These are phyloP conservation scores for Melangyna quadrimaculata DNA, from an alignment of 2,888 invertebrate species.

Conservation along the genomic window DNA sequence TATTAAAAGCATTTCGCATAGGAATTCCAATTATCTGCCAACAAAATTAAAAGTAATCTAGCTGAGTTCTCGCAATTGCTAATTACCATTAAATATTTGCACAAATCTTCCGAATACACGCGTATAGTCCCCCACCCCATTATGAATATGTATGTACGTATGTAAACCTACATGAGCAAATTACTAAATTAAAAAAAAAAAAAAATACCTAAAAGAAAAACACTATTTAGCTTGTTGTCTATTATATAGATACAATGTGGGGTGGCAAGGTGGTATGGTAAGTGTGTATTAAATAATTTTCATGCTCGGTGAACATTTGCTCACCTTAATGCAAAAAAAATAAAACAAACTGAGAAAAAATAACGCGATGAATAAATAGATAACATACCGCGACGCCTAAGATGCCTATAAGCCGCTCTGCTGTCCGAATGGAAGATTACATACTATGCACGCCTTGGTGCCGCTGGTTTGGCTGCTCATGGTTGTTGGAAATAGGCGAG, in stretches of 20 bases:
- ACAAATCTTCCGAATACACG: conserved; percentile 44
- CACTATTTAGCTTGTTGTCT: not conserved
- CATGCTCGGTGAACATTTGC: conserved; percentile 59
- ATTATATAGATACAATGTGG: not conserved
- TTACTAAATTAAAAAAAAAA: conserved; percentile 7
- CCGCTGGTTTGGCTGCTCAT: conserved; percentile 12
- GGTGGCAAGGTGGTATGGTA: conserved; percentile 32
- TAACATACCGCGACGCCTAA: conserved; percentile 53
- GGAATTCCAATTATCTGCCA: conserved; percentile 61
- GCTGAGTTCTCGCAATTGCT: conserved; percentile 59
- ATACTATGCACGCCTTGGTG: conserved; percentile 44
- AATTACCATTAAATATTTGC: conserved; percentile 67
- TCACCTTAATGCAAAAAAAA: conserved; percentile 54
- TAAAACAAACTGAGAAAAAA: conserved; percentile 28
- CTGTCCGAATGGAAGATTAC: conserved; percentile 40
- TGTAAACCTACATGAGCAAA: not conserved
- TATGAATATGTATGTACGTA: not conserved
- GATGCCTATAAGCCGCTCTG: conserved; percentile 12
- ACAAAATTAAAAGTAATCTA: conserved; percentile 62
- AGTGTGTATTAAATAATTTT: conserved; percentile 51
- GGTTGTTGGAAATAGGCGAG: conserved; percentile 52
- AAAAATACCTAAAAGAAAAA: too few species aligned
- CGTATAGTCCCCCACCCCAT: not conserved
- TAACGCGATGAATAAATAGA: conserved; percentile 57
- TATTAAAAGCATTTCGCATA: conserved; percentile 34